Evolutionary conservation across 2,113 vertebrate genomes (phyloP).

Genomic region (Entelurus aequoreus): DNA sequence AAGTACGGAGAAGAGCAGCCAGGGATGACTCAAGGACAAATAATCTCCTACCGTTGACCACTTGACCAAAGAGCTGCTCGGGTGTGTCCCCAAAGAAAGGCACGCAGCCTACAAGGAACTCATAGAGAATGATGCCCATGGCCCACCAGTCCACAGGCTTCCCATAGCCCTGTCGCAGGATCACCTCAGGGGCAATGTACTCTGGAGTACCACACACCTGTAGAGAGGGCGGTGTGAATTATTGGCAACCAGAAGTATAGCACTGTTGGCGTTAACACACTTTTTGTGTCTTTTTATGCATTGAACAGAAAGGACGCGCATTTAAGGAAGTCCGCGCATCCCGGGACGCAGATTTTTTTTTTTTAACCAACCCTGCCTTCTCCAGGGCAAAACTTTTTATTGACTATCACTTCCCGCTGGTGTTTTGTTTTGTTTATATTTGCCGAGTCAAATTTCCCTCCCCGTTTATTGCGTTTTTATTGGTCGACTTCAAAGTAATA

Average conservation of each 20-base stretch:
- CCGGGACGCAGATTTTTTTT: too few relatives aligned
- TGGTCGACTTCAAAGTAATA: too few relatives aligned
- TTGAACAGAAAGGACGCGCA: too few relatives aligned
- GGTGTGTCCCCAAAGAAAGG: slow-evolving; percentile 96
- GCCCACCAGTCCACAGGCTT: slow-evolving; percentile 98
- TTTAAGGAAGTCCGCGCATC: too few relatives aligned
- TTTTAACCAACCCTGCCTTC: too few relatives aligned
- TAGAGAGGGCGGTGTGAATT: neutral
- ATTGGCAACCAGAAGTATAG: neutral
- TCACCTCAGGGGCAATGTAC: slow-evolving; percentile 94
- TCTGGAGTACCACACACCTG: slow-evolving; percentile 96
- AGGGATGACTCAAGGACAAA: neutral
- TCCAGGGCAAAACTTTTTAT: too few relatives aligned
- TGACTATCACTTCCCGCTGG: too few relatives aligned
- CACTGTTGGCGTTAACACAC: too few relatives aligned
- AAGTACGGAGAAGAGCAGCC: neutral
- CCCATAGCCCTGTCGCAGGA: slow-evolving; percentile 90
- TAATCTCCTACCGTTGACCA: slow-evolving; percentile 83
- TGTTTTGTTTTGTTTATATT: too few relatives aligned
- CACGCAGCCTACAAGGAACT: slow-evolving; percentile 92
- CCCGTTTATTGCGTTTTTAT: too few relatives aligned
- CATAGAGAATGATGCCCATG: slow-evolving; percentile 90
- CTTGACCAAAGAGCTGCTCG: slow-evolving; percentile 91
- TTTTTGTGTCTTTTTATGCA: too few relatives aligned
- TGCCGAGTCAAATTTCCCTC: too few relatives aligned